Base-by-base conservation (phyloP, 1,140 invertebrate species). In the Aleiodes sp. region DNA sequence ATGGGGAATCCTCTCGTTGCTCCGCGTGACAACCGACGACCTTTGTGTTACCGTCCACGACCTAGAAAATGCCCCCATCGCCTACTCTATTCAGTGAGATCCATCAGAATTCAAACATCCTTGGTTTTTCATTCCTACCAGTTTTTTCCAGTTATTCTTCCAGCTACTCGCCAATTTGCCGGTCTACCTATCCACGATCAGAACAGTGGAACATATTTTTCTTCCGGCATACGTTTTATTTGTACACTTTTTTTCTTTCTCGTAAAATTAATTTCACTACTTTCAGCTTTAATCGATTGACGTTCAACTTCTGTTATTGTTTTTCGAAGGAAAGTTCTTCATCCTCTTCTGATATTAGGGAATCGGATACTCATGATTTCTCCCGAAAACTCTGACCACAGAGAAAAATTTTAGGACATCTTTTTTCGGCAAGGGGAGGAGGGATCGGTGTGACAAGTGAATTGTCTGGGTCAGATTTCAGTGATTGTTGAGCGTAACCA, bases 1-100 rank as follows among this genome's bases (percentile, higher is more conserved):
- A 67, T 61, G 24, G 66, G 61, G 62, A 68, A 65, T 72, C 71
- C 70, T 60, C 69, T 70, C 61, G 41, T 41, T 39, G 16, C 57
- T 65, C 68, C 62, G 62, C 52, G 52, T 70, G 68, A 70, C 68
- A 70, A 70, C 61, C 68, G 37, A 59, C 68, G 68, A 70, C 68
- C 70, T 68, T 71, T 67, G 65, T 33, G 43, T 71, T 39, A 21
- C 39, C 43, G 21, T 43, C 41, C 14, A 37, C 69, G 69, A 70
- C 69, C 69, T 70, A 66, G 69, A 67, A 70, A 60, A 70, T 66
- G 43, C 39, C 67, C 60, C 52, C 28, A 46, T 24, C 61, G 9
- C 4, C 29, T 43, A 28, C 39, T 29, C 39, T 7, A 29, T 6
- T n/a, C n/a, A n/a, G 8, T 4, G 3, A 28, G 14, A 46, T 46